Evolutionary conservation across 2,797 vertebrate genomes (phyloP).

Genomic region (Ctenopoma kingsleyae): DNA sequence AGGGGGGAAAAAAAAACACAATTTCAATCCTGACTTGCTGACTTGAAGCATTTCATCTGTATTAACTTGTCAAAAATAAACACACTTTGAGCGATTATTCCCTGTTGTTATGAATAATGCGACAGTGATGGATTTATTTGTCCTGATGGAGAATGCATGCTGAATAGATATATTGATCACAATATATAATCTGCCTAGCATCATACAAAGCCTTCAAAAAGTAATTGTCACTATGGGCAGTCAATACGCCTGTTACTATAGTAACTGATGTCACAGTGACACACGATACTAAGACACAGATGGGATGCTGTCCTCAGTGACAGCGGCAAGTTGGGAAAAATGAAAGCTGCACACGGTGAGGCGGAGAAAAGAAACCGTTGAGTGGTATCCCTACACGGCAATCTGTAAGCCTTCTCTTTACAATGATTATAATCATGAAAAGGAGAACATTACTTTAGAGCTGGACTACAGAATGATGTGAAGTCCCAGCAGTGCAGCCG

Average conservation of each 20-base stretch:
- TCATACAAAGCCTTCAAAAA: neutral
- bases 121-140: neutral
- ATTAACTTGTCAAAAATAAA: neutral
- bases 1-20: neutral
- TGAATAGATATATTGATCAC: neutral
- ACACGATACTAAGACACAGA: conserved; percentile 39
- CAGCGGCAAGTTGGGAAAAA: conserved; percentile 21
- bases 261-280: conserved; percentile 71
- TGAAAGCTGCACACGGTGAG: conserved; percentile 6
- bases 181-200: neutral
- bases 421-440: neutral
- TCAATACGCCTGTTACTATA: conserved; percentile 40
- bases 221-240: neutral
- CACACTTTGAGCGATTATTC: neutral
- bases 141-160: neutral
- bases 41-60: neutral
- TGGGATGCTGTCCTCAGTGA: conserved; percentile 15
- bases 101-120: neutral
- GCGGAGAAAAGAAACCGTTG: neutral
- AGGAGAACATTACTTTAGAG: neutral
- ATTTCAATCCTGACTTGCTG: neutral
- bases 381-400: neutral
- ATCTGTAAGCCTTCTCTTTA: neutral
- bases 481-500: neutral
- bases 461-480: neutral